phyloP scores from a whole-genome alignment of 2,113 vertebrate species.

The Chionodraco myersi region DNA sequence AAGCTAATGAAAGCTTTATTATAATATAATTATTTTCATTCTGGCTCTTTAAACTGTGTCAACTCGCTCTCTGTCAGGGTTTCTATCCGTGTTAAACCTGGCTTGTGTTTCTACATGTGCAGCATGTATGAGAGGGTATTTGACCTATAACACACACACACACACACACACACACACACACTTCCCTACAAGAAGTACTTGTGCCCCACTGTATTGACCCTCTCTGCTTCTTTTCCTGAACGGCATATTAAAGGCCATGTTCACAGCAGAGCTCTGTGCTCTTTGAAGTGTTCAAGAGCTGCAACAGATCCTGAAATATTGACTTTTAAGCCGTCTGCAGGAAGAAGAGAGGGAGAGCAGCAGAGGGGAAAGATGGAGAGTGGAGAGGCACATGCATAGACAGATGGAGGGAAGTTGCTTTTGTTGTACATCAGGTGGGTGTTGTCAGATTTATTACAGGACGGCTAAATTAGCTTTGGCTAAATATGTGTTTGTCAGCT shows the following conservation, averaged over 20 bases:
- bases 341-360: conserved; percentile 33
- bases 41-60: conserved; percentile 39
- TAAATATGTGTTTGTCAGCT: conserved; percentile 42
- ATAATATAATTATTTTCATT: conserved; percentile 74
- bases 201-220: conserved; percentile 61
- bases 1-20: conserved; percentile 77
- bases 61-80: conserved; percentile 8
- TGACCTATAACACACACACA: neutral
- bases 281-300: conserved; percentile 78
- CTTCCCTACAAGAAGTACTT: conserved; percentile 49
- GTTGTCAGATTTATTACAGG: conserved; percentile 40
- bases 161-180: no score
- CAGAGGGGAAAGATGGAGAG: neutral
- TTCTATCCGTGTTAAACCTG: conserved; percentile 22
- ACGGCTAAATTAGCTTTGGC: conserved; percentile 33
- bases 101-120: conserved; percentile 26
- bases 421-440: conserved; percentile 42
- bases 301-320: conserved; percentile 81
- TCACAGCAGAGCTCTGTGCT: conserved; percentile 66
- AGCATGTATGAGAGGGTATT: conserved; percentile 31
- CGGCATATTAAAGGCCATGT: conserved; percentile 69
- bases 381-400: neutral
- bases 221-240: conserved; percentile 69
- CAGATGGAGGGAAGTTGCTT: conserved; percentile 15
- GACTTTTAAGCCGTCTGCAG: conserved; percentile 75